Evolutionary conservation across 2,888 invertebrate genomes (phyloP), one percentile per base, ranked within the genome.

Genomic region (Philereme transversata): DNA sequence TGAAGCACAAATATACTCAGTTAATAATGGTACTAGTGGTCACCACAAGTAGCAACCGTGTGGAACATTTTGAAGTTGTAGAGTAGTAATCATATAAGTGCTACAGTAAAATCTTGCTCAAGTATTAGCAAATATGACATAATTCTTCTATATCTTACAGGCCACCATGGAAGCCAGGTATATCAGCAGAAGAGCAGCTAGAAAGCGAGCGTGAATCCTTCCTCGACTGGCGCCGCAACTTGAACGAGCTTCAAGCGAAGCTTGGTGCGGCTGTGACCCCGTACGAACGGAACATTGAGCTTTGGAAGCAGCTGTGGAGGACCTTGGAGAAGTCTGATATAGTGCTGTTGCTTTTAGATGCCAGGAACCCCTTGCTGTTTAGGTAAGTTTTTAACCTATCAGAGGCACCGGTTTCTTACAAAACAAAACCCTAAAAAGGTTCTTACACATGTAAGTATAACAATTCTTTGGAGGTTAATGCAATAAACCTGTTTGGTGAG

Each of bases 251-350:
- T 10, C 97, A 93, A 83, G 96, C 97, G 70, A 93, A 95, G 10
- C 95, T 98, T 48, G 96, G 95, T 0, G 92, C 99, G 4, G 93
- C 97, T 0, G 87, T 99, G 67, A 99, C 99, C 0, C 99, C 99
- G 0, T 99, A 98, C 86, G 99, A 99, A 80, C 97, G 98, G 78
- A 99, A 99, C 88, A 85, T 99, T 22, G 99, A 99, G 82, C 97
- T 99, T 74, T 99, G 99, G 99, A 94, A 99, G 51, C 99, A 99
- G 83, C 84, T 99, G 40, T 99, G 99, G 99, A 94, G 99, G 72
- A 99, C 99, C 0, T 95, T 99, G n/a, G 99, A 99, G 84, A 95
- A 97, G 72, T 97, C 98, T 80, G 98, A 99, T 88, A 94, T 99
- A 0, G 93, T 99, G 10, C 95, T 98, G 9, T 97, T 99, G 85